Conservation (phyloP, 2,113 vertebrate genomes). For the Empidonax traillii region DNA sequence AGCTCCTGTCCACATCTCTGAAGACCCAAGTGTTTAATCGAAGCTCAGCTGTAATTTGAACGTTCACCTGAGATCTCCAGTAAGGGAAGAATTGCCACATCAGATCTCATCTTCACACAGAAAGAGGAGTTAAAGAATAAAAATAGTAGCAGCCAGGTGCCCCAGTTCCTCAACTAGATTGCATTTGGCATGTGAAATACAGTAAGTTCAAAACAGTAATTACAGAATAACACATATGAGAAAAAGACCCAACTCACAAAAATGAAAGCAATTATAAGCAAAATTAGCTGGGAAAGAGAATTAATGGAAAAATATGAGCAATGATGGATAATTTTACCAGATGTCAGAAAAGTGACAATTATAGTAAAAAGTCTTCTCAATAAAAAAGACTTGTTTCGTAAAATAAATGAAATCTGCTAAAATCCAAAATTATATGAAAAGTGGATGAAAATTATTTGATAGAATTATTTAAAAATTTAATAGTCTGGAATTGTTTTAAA, state of each 20-base stretch:
- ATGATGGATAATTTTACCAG: conserved; percentile 30
- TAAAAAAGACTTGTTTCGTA: not conserved
- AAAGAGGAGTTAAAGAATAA: not conserved
- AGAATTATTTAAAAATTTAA: not conserved
- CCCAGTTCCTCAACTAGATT: conserved; percentile 19
- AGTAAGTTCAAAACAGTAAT: conserved; percentile 54
- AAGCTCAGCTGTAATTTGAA: not conserved
- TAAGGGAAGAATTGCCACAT: not conserved
- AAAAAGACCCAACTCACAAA: not conserved
- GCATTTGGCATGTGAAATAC: conserved; percentile 43
- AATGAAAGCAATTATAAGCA: conserved; percentile 20
- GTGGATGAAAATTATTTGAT: not conserved
- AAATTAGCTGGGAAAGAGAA: conserved; percentile 20
- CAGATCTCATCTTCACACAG: not conserved
- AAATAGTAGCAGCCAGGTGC: conserved; percentile 48
- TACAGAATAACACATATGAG: conserved; percentile 31
- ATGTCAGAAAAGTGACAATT: conserved; percentile 17
- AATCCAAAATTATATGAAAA: not conserved
- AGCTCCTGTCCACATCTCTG: rapidly evolving
- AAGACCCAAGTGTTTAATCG: not conserved
- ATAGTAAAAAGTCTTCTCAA: not conserved
- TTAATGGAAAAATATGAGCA: conserved; percentile 42
- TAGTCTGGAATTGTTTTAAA: not conserved
- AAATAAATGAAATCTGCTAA: not conserved
- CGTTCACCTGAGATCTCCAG: not conserved